Percentiles rank a stretch among this genome's conserved stretches.
phyloP scores from a whole-genome alignment of 2,797 vertebrate genomes.

The Lemur catta region DNA sequence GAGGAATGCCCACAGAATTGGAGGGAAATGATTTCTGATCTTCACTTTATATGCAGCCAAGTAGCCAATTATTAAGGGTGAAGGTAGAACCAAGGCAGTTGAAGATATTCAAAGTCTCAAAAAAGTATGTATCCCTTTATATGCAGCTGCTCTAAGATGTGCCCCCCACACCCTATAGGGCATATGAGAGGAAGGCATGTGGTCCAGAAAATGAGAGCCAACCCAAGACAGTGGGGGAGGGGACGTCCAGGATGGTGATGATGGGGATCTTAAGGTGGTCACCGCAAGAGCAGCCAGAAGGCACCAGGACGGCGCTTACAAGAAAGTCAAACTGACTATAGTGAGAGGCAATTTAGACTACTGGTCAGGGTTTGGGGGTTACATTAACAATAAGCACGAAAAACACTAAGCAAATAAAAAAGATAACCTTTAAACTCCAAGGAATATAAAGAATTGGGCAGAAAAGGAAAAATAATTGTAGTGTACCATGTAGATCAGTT shows the following conservation, averaged over 20 bases:
- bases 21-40: not conserved
- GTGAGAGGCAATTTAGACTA: not conserved
- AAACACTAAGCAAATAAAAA: not conserved
- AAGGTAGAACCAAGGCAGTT: not conserved
- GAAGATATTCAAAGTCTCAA: not conserved
- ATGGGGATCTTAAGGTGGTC: too few relatives aligned
- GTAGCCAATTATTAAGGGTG: not conserved
- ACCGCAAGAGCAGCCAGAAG: not conserved
- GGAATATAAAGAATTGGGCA: not conserved
- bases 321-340: not conserved
- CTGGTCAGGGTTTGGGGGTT: too few relatives aligned
- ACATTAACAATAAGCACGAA: not conserved
- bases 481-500: not conserved
- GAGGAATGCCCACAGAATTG: not conserved
- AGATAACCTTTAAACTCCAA: not conserved
- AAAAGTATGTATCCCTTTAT: not conserved
- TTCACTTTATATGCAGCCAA: not conserved
- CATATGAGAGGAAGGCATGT: not conserved
- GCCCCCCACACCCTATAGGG: not conserved
- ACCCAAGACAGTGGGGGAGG: too few relatives aligned
- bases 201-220: not conserved
- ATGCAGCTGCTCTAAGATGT: not conserved
- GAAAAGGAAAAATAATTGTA: not conserved
- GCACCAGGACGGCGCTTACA: too few relatives aligned
- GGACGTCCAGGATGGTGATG: too few relatives aligned